phyloP scores from a whole-genome alignment of 2,113 vertebrate genomes.

The Nycticebus coucang region DNA sequence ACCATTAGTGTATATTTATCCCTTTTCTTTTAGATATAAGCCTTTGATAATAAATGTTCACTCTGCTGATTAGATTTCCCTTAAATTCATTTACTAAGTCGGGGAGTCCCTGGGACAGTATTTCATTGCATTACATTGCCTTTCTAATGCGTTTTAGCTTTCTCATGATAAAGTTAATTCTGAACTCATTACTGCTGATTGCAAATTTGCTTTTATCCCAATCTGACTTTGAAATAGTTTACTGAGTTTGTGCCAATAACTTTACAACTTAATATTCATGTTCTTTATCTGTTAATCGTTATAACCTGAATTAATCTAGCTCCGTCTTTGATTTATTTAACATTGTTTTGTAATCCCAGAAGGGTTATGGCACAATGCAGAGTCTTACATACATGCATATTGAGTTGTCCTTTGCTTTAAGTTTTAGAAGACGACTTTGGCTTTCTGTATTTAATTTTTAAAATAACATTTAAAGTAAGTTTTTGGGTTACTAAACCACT shows the following conservation, averaged over 20 bases:
- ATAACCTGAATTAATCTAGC: conserved; percentile 74
- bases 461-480: conserved; percentile 52
- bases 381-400: not conserved
- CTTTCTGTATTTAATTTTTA: not conserved
- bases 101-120: conserved; percentile 77
- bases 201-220: conserved; percentile 81
- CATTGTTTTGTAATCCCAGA: conserved; percentile 52
- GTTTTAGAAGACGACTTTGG: conserved; percentile 58
- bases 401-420: conserved; percentile 23
- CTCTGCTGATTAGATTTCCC: conserved; percentile 76
- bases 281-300: conserved; percentile 79
- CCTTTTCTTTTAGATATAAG: conserved; percentile 73
- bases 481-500: not conserved
- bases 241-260: conserved; percentile 79
- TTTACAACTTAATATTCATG: conserved; percentile 76
- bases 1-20: conserved; percentile 61
- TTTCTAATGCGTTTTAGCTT: conserved; percentile 80
- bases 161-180: conserved; percentile 78
- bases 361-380: conserved; percentile 36
- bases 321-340: conserved; percentile 76
- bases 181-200: conserved; percentile 75
- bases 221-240: conserved; percentile 78
- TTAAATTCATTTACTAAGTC: conserved; percentile 82
- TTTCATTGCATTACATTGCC: conserved; percentile 79
- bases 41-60: conserved; percentile 75